These are phyloP conservation scores for Trachurus trachurus DNA, from an alignment of 2,797 vertebrate genomes.

Conservation along the genomic window DNA sequence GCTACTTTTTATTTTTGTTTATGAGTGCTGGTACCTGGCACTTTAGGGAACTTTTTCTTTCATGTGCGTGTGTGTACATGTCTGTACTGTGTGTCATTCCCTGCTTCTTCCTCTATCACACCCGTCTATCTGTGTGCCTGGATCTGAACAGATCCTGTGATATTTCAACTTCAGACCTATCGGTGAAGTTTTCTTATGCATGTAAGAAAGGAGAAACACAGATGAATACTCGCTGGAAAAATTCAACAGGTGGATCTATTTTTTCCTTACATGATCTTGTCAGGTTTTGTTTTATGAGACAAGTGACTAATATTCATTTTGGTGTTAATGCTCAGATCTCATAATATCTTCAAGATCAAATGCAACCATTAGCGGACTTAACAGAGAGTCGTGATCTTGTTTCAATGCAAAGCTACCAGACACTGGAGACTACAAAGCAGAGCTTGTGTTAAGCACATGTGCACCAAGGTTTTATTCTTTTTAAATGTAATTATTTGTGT, in stretches of 20 bases:
- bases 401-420: conserved; percentile 47
- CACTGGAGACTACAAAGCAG: conserved; percentile 44
- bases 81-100: conserved; percentile 66
- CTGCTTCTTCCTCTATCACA: conserved; percentile 50
- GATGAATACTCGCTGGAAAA: conserved; percentile 40
- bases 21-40: conserved; percentile 71
- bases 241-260: conserved; percentile 34
- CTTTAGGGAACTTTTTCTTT: conserved; percentile 67
- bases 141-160: conserved; percentile 62
- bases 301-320: conserved; percentile 28
- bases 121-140: conserved; percentile 68
- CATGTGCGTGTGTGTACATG: conserved; percentile 36
- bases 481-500: conserved; percentile 74
- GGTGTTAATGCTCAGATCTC: conserved; percentile 34
- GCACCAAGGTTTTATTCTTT: conserved; percentile 64
- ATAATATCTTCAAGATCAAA: conserved; percentile 44
- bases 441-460: conserved; percentile 62
- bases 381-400: conserved; percentile 24
- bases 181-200: conserved; percentile 64
- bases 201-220: conserved; percentile 57
- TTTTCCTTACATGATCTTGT: conserved; percentile 40
- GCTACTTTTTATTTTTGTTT: conserved; percentile 57
- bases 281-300: conserved; percentile 39
- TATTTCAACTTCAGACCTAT: conserved; percentile 61
- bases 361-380: conserved; percentile 55